Percentiles rank a stretch among this genome's conserved stretches.
These are phyloP conservation scores for Psittacula echo DNA, from an alignment of 2,797 vertebrate genomes.

Conservation along the genomic window DNA sequence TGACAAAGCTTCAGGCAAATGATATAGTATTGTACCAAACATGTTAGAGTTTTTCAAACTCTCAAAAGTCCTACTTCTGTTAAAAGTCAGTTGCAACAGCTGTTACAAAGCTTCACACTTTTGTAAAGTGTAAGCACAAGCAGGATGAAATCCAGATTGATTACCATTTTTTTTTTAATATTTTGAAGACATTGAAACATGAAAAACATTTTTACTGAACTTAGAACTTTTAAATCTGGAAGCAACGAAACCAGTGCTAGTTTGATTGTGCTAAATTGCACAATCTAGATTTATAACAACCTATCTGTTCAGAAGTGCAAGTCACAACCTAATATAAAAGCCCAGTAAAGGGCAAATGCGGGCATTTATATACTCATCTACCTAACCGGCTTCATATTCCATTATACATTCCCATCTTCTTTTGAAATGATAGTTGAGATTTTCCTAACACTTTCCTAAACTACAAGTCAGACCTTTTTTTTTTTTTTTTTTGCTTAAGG, in stretches of 20 bases:
- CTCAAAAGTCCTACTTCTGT: background rate
- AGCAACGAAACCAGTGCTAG: fast-evolving
- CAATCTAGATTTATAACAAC: background rate
- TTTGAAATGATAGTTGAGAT: background rate
- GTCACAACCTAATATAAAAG: background rate
- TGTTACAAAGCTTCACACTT: background rate
- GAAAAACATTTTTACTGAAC: background rate
- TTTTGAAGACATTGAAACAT: background rate
- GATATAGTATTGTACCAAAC: background rate
- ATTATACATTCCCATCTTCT: background rate
- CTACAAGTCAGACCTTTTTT: background rate
- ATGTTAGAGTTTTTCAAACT: background rate
- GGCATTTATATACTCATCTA: background rate
- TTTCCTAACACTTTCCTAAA: background rate
- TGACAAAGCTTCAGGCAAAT: background rate
- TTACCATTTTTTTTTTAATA: background rate
- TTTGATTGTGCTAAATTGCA: background rate
- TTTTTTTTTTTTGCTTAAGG: too few species aligned
- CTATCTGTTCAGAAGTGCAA: background rate
- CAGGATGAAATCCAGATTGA: background rate
- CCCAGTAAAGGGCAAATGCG: background rate
- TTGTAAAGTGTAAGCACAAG: background rate
- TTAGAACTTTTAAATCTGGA: background rate
- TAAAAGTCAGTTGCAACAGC: background rate
- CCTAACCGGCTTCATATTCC: background rate